A percentile compares a stretch with the other conserved stretches of the same genome.
Conservation (phyloP, 2,797 vertebrate species). For the Sphaeramia orbicularis region DNA sequence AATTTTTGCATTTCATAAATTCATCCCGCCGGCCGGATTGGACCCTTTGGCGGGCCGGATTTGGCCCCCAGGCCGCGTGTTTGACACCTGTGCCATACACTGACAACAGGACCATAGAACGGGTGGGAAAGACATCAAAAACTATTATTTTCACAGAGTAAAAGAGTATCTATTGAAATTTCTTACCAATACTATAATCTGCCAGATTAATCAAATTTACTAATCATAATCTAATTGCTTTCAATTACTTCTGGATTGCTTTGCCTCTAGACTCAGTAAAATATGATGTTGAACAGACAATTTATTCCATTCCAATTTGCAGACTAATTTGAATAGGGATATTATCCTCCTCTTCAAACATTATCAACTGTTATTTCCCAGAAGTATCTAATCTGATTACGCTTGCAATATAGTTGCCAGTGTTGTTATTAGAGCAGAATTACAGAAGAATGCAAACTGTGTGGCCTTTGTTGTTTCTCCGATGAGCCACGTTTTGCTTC, state of each 20-base stretch:
- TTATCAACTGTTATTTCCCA: slow-evolving; percentile 81
- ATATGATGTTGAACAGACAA: slow-evolving; percentile 77
- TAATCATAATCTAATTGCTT: slow-evolving; percentile 79
- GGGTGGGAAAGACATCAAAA: too few species aligned
- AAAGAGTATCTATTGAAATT: slow-evolving; percentile 24
- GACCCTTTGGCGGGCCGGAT: too few species aligned
- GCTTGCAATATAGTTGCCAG: slow-evolving; percentile 65
- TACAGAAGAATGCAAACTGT: slow-evolving; percentile 53
- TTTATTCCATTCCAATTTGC: slow-evolving; percentile 80
- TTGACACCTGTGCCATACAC: too few species aligned
- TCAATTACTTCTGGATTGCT: slow-evolving; percentile 74
- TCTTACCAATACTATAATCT: slow-evolving; percentile 53
- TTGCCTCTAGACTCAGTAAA: slow-evolving; percentile 70
- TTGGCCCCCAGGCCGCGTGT: too few species aligned
- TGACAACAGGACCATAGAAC: neutral
- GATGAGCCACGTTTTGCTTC: neutral
- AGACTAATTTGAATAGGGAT: slow-evolving; percentile 80
- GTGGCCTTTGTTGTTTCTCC: slow-evolving; percentile 57
- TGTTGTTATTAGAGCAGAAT: slow-evolving; percentile 69
- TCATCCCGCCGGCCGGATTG: too few species aligned
- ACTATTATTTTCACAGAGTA: too few species aligned
- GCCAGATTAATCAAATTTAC: slow-evolving; percentile 70
- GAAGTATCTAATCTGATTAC: slow-evolving; percentile 81
- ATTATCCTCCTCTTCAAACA: slow-evolving; percentile 80
- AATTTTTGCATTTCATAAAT: too few species aligned